Evolutionary conservation across 2,888 invertebrate genomes (phyloP).

Genomic region (Drosophila melanocephala): DNA sequence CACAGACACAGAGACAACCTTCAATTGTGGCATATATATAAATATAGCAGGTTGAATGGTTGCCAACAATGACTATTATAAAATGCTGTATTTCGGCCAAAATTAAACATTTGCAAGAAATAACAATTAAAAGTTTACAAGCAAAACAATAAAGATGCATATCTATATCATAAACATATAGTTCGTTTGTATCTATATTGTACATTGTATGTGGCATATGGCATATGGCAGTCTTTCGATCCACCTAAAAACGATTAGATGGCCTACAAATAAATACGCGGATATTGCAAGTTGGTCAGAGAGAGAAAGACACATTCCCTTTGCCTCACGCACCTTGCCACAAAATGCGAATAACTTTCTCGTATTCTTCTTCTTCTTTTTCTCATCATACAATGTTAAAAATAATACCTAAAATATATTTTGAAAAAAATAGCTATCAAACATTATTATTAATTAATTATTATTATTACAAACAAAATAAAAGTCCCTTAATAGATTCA

Average conservation of each 20-base stretch:
- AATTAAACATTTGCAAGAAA: neutral
- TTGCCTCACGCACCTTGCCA: neutral
- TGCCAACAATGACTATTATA: constrained; percentile 22
- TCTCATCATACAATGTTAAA: neutral
- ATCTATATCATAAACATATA: neutral
- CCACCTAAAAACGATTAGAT: neutral
- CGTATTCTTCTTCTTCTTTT: neutral
- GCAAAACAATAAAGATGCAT: neutral
- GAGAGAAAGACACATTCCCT: neutral
- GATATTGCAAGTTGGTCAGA: neutral
- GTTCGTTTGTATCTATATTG: neutral
- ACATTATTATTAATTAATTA: neutral
- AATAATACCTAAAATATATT: neutral
- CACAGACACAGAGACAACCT: neutral
- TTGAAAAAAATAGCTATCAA: neutral
- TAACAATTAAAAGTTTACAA: neutral
- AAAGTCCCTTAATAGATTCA: neutral
- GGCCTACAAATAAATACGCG: neutral
- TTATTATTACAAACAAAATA: neutral
- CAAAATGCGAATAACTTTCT: neutral
- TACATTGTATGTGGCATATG: neutral
- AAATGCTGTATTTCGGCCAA: neutral
- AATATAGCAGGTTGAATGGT: constrained; percentile 23
- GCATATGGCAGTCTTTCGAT: neutral
- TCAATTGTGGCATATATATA: constrained; percentile 3